Conservation (phyloP, 1,140 invertebrate species). For the Aphelinus certus region DNA sequence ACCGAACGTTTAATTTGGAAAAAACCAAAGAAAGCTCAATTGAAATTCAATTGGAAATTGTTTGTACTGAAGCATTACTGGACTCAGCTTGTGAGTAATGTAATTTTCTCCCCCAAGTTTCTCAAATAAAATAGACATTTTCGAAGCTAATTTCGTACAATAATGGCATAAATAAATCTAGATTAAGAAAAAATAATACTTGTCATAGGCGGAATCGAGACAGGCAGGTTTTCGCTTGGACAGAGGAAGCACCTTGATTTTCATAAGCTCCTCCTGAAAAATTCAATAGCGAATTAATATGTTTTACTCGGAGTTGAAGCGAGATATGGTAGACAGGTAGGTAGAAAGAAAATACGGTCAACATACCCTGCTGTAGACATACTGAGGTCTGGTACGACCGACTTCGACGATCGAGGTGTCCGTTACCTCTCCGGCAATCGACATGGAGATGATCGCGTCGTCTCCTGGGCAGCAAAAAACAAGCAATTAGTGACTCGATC, state of each 20-base stretch:
- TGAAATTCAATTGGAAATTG: too few relatives aligned
- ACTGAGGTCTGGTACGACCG: slow-evolving; percentile 62
- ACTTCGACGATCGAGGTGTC: slow-evolving; percentile 63
- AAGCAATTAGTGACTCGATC: neutral
- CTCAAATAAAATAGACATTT: too few relatives aligned
- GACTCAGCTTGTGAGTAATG: too few relatives aligned
- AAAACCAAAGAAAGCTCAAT: too few relatives aligned
- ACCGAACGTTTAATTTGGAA: too few relatives aligned
- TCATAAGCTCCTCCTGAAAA: slow-evolving; percentile 70
- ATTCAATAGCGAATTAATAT: neutral
- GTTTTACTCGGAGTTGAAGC: too few relatives aligned
- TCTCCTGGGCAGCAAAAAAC: slow-evolving; percentile 52
- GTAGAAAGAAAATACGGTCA: neutral
- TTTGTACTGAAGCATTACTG: too few relatives aligned
- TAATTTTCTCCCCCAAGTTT: neutral
- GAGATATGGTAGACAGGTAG: neutral
- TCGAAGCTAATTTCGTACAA: too few relatives aligned
- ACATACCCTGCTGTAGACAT: slow-evolving; percentile 60
- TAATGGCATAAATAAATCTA: too few relatives aligned
- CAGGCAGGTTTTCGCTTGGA: slow-evolving; percentile 69
- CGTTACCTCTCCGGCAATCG: slow-evolving; percentile 63
- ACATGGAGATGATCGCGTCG: slow-evolving; percentile 64
- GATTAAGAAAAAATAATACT: slow-evolving; percentile 55
- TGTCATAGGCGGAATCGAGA: slow-evolving; percentile 69
- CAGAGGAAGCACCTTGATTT: slow-evolving; percentile 68